Conservation (phyloP, 2,888 invertebrate genomes). For the Eumerus sabulonum region DNA sequence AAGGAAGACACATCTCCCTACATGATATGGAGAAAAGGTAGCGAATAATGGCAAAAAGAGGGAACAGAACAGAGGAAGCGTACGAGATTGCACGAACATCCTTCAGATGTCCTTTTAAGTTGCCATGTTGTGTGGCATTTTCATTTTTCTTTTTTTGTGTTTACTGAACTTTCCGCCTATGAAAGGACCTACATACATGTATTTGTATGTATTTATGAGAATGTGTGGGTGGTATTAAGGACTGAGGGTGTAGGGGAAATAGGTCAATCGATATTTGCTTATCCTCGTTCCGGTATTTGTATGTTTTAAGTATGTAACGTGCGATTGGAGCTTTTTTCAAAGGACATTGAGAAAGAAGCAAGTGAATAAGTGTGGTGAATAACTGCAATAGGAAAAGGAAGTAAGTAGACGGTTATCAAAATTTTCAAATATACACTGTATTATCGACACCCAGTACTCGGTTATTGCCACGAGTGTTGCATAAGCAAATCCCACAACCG, state of each 20-base stretch:
- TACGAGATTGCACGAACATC: slow-evolving; percentile 41
- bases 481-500: too few species aligned
- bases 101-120: slow-evolving; percentile 65
- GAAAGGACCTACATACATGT: background rate
- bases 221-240: slow-evolving; percentile 8
- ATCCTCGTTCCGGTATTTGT: slow-evolving; percentile 38
- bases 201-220: background rate
- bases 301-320: slow-evolving; percentile 7
- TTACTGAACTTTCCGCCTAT: too few species aligned
- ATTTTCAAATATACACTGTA: background rate
- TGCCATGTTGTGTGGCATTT: slow-evolving; percentile 20
- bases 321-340: background rate
- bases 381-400: background rate
- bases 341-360: background rate
- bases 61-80: slow-evolving; percentile 16
- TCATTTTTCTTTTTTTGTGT: too few species aligned
- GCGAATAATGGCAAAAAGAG: too few species aligned
- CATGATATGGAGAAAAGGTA: too few species aligned
- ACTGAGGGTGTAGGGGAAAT: slow-evolving; percentile 48
- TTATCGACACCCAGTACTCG: too few species aligned
- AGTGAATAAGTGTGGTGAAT: background rate
- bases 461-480: too few species aligned
- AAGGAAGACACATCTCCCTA: too few species aligned
- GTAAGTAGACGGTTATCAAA: background rate
- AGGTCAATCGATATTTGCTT: slow-evolving; percentile 68